Evolutionary conservation across 2,888 invertebrate genomes (phyloP).

Genomic region (Drosophila monieri): DNA sequence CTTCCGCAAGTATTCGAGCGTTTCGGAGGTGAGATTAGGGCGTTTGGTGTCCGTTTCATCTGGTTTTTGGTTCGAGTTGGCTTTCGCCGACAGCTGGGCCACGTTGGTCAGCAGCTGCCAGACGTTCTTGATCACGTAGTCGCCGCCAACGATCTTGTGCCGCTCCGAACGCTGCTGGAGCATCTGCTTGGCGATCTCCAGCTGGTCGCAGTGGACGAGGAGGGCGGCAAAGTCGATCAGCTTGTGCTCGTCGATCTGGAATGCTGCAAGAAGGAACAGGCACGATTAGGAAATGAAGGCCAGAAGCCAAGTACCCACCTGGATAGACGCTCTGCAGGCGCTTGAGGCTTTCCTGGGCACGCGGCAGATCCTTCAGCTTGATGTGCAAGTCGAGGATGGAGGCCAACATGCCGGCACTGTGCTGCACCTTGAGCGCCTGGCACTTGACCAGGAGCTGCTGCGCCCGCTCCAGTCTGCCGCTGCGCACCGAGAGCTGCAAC

Average conservation of each 20-base stretch:
- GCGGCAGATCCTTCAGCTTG: conserved; percentile 85
- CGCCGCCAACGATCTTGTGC: conserved; percentile 83
- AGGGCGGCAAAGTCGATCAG: conserved; percentile 87
- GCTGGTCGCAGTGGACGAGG: conserved; percentile 84
- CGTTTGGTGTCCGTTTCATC: conserved; percentile 7
- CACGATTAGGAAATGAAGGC: neutral
- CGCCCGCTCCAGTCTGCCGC: conserved; percentile 86
- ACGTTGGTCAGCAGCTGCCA: conserved; percentile 86
- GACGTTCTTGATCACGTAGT: conserved; percentile 86
- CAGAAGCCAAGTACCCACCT: conserved; percentile 60
- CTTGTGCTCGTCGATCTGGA: conserved; percentile 88
- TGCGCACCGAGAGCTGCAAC: conserved; percentile 86
- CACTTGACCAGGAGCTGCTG: conserved; percentile 86
- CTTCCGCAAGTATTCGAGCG: conserved; percentile 85
- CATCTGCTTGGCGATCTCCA: conserved; percentile 81
- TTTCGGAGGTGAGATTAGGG: conserved; percentile 84
- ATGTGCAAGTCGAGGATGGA: conserved; percentile 87
- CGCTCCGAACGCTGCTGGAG: conserved; percentile 85
- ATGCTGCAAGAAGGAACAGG: conserved; percentile 78
- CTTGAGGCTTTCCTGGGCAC: conserved; percentile 85
- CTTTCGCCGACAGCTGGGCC: conserved; percentile 76
- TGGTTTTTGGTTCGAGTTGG: conserved; percentile 13
- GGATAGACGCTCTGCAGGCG: conserved; percentile 85
- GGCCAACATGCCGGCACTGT: conserved; percentile 88
- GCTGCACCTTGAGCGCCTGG: conserved; percentile 85